Evolutionary conservation across 2,888 invertebrate genomes (phyloP).

Genomic region (Aporophyla lueneburgensis): DNA sequence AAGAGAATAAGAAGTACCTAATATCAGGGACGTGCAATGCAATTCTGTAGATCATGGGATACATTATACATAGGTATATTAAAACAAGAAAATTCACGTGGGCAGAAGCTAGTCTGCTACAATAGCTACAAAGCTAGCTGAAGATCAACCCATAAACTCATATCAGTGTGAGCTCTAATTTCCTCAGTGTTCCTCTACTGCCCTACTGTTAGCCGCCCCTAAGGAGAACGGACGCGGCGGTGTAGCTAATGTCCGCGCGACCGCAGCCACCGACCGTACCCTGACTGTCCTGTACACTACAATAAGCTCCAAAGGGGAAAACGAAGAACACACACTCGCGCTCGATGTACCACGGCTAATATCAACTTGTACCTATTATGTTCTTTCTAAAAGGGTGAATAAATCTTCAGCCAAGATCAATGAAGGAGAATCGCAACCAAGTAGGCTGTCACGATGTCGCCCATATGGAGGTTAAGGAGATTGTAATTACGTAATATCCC

Average conservation of each 20-base stretch:
- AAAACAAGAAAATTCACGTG: too few relatives aligned
- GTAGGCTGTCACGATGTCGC: slow-evolving; percentile 22
- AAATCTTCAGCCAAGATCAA: slow-evolving; percentile 48
- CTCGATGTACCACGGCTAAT: slow-evolving; percentile 46
- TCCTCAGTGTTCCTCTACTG: slow-evolving; percentile 31
- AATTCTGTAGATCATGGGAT: too few relatives aligned
- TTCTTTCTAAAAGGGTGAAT: slow-evolving; percentile 53
- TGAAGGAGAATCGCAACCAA: slow-evolving; percentile 29
- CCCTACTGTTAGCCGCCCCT: slow-evolving; percentile 39
- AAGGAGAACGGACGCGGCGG: slow-evolving; percentile 44
- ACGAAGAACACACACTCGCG: slow-evolving; percentile 25
- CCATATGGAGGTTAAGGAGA: neutral
- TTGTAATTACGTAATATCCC: too few relatives aligned
- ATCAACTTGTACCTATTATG: slow-evolving; percentile 46
- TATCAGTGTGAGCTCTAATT: slow-evolving; percentile 46
- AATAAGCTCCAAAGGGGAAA: slow-evolving; percentile 33
- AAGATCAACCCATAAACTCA: slow-evolving; percentile 27
- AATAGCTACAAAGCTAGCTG: neutral
- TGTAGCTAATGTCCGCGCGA: slow-evolving; percentile 55
- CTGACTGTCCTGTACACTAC: slow-evolving; percentile 20
- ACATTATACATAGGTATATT: too few relatives aligned
- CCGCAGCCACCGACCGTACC: slow-evolving; percentile 40
- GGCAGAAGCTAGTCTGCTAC: neutral
- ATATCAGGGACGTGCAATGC: too few relatives aligned
- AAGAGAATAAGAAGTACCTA: too few relatives aligned